Conservation (phyloP, 2,888 invertebrate genomes). For the Amiota communis region DNA sequence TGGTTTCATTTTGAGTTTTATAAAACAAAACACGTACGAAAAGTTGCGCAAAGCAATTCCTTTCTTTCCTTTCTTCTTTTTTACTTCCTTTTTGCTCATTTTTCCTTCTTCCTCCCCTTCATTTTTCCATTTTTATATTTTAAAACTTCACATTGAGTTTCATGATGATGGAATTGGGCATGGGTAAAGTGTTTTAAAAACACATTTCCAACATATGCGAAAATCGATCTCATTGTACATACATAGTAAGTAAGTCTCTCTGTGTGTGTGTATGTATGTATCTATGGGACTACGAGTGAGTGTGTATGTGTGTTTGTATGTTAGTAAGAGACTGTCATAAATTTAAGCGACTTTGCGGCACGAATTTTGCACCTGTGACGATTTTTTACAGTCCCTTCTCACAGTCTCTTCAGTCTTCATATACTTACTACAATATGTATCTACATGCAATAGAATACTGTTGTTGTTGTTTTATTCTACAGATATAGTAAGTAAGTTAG, state of each 20-base stretch:
- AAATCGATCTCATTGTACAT: constrained; percentile 13
- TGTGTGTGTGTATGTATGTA: background rate
- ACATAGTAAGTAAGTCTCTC: too few relatives aligned
- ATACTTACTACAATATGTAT: background rate
- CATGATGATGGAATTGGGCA: background rate
- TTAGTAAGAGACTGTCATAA: constrained; percentile 8
- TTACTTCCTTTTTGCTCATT: background rate
- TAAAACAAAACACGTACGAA: constrained; percentile 25
- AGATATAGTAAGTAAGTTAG: too few relatives aligned
- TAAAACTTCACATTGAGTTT: too few relatives aligned
- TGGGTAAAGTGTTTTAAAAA: constrained; percentile 17
- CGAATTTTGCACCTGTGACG: constrained; percentile 22
- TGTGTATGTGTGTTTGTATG: constrained; percentile 8
- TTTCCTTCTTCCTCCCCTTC: background rate
- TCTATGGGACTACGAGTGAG: background rate
- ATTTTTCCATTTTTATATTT: background rate
- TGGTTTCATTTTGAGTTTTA: background rate
- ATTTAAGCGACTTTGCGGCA: constrained; percentile 26
- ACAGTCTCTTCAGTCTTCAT: background rate
- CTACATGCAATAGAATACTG: background rate
- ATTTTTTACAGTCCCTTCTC: background rate
- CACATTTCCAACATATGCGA: constrained; percentile 23
- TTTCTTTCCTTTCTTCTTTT: background rate
- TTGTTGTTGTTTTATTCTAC: too few relatives aligned
- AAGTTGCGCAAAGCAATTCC: constrained; percentile 26